phyloP scores from a whole-genome alignment of 2,888 invertebrate species.

The Agrochola lychnidis region DNA sequence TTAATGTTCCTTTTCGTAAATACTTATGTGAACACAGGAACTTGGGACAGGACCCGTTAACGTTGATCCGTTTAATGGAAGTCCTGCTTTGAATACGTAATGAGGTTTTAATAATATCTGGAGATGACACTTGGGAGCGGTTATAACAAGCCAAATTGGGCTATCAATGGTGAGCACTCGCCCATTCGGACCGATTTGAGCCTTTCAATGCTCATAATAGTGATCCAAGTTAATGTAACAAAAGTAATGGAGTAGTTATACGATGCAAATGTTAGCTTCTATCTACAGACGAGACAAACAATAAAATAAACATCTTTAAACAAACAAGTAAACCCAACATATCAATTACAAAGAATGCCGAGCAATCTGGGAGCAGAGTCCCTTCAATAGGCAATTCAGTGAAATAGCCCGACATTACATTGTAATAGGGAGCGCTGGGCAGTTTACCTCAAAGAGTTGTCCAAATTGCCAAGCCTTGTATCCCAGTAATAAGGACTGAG shows the following conservation, averaged over 20 bases:
- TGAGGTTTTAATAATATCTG: slow-evolving; percentile 50
- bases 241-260: background rate
- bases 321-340: slow-evolving; percentile 43
- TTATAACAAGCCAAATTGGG: slow-evolving; percentile 43
- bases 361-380: slow-evolving; percentile 66
- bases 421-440: slow-evolving; percentile 65
- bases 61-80: slow-evolving; percentile 61
- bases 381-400: slow-evolving; percentile 68
- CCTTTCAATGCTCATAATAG: slow-evolving; percentile 20
- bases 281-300: background rate
- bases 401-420: slow-evolving; percentile 68
- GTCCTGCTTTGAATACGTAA: slow-evolving; percentile 52
- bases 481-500: slow-evolving; percentile 70
- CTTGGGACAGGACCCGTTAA: slow-evolving; percentile 40
- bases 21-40: slow-evolving; percentile 57
- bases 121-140: slow-evolving; percentile 38
- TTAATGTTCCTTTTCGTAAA: slow-evolving; percentile 65
- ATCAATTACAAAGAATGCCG: slow-evolving; percentile 59
- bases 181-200: slow-evolving; percentile 42
- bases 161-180: slow-evolving; percentile 29
- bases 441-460: slow-evolving; percentile 72
- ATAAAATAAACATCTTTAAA: slow-evolving; percentile 28
- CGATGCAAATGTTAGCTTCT: background rate
- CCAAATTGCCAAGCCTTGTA: slow-evolving; percentile 63
- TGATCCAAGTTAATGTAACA: background rate